phyloP scores from a whole-genome alignment of 2,797 vertebrate genomes.

The Syndactyla subalaris region DNA sequence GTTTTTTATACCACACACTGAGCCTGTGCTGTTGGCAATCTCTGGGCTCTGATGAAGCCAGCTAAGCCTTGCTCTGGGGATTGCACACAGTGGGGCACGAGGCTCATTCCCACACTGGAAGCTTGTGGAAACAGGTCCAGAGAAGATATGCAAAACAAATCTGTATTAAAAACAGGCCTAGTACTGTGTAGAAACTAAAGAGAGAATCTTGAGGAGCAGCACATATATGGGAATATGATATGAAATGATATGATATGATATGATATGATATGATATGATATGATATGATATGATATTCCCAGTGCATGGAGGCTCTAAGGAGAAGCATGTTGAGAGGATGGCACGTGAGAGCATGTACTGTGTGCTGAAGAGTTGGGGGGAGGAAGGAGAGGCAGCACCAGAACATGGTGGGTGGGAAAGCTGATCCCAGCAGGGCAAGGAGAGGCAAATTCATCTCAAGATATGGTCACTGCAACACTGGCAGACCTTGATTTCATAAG shows the following conservation, averaged over 20 bases:
- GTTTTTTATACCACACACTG: background rate
- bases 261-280: background rate
- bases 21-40: conserved; percentile 3
- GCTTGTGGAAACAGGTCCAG: background rate
- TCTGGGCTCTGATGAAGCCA: background rate
- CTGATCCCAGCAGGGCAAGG: background rate
- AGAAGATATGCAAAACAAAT: background rate
- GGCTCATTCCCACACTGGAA: background rate
- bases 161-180: background rate
- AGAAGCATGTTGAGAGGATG: background rate
- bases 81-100: background rate
- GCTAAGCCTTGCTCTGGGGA: conserved; percentile 10
- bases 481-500: background rate
- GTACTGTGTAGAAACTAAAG: background rate
- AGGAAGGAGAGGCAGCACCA: background rate
- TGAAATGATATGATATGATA: background rate
- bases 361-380: background rate
- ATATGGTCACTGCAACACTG: background rate
- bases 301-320: background rate
- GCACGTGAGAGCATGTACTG: background rate
- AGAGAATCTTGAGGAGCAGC: background rate
- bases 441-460: background rate
- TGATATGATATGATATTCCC: background rate
- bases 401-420: background rate
- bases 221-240: background rate